Conservation (phyloP, 2,113 vertebrate species). For the Hippocampus mohnikei region DNA sequence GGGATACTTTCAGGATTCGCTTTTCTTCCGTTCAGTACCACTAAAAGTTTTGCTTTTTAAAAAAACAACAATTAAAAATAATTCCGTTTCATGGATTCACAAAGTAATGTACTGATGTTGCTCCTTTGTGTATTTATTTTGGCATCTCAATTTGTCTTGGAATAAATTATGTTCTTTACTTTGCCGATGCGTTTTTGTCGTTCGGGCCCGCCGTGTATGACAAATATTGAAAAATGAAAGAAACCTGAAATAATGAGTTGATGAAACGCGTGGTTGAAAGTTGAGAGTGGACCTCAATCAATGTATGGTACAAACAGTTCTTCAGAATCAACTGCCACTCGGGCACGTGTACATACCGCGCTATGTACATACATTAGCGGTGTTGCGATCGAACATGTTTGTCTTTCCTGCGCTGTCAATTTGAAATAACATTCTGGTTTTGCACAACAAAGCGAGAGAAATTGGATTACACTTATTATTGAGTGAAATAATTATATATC, state of each 20-base stretch:
- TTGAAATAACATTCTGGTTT: too few relatives aligned
- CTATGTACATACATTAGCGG: too few relatives aligned
- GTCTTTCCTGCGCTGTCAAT: too few relatives aligned
- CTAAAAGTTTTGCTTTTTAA: constrained; percentile 53
- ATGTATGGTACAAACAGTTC: too few relatives aligned
- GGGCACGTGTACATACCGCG: too few relatives aligned
- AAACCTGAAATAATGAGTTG: neutral
- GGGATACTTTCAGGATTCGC: constrained; percentile 50
- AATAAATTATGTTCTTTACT: constrained; percentile 74
- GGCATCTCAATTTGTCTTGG: constrained; percentile 66
- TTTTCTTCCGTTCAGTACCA: constrained; percentile 50
- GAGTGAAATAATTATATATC: too few relatives aligned
- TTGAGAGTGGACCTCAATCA: too few relatives aligned
- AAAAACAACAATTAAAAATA: neutral
- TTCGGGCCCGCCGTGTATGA: neutral
- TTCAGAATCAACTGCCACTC: too few relatives aligned
- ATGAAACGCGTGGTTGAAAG: too few relatives aligned
- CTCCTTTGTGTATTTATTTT: constrained; percentile 71
- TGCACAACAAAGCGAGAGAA: too few relatives aligned
- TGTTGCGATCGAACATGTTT: too few relatives aligned
- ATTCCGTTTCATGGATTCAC: constrained; percentile 46
- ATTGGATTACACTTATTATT: too few relatives aligned
- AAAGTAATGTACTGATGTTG: constrained; percentile 49
- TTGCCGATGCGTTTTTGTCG: neutral
- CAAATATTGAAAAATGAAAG: neutral